Evolutionary conservation across 1,140 invertebrate species (phyloP), one percentile per base, ranked within the genome.

Genomic region (Zaprionus davidi): DNA sequence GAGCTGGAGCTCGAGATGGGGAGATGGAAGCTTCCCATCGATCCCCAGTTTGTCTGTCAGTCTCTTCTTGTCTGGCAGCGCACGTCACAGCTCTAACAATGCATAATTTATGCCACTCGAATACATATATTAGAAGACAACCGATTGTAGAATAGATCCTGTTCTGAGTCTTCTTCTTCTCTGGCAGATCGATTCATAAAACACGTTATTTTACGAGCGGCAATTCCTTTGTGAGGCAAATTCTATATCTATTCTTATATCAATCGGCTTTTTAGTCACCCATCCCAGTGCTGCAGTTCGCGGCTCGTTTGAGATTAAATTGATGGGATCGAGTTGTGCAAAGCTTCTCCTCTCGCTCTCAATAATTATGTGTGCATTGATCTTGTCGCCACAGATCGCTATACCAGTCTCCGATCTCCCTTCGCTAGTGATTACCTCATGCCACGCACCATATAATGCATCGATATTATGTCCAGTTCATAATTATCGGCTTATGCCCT

Each of bases 41-140:
- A 12, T 34, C 31, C n/a, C 28, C 28, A 22, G 46, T 28, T 26
- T 34, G 46, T 13, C 44, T 34, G 49, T 51, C 72, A 55, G 20
- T 46, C 66, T 13, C 34, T 34, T 28, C 38, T 67, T 62, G 22
- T 46, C 66, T 46, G 41, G n/a, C 41, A 51, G 53, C 20, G 22
- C 20, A 63, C 68, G 49, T 63, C 59, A 70, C 1, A 56, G 49
- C 68, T 76, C 69, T 79, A 82, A 88, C 73, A 71, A 78, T 78
- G 66, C 81, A 87, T 83, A 80, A 88, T 79, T 80, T 83, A 78
- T 80, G 77, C 60, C 53, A 20, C n/a, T 71, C 71, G 58, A 72
- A 65, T 78, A 71, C 63, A 36, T 70, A 41, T 38, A 26, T 46
- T 17, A n/a, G n/a, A 38, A 34, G 13, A 41, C 13, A 59, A 36